Percentiles rank a stretch among this genome's conserved stretches.
Conservation (phyloP, 2,888 invertebrate species). For the Aspidapion aeneum region DNA sequence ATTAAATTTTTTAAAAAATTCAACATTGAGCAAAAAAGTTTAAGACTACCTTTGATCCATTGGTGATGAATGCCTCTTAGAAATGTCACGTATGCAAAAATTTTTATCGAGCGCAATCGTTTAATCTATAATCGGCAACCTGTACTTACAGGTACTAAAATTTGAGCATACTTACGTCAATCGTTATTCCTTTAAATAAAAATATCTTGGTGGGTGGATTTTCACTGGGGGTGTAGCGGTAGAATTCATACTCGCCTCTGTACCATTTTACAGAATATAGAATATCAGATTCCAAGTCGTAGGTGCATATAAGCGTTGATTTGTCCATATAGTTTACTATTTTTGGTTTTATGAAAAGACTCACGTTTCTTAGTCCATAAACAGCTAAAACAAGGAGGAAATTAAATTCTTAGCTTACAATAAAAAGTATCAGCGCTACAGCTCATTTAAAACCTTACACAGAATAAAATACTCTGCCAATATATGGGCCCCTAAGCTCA, state of each 20-base stretch:
- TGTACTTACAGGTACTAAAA: too few relatives aligned
- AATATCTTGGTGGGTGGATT: conserved; percentile 71
- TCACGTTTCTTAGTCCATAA: conserved; percentile 67
- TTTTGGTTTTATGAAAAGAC: conserved; percentile 65
- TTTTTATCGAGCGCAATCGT: too few relatives aligned
- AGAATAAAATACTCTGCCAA: too few relatives aligned
- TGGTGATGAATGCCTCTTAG: too few relatives aligned
- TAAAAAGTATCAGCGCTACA: too few relatives aligned
- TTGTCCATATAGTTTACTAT: conserved; percentile 65
- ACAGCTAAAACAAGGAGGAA: conserved; percentile 54
- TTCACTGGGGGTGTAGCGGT: conserved; percentile 75
- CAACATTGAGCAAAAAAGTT: too few relatives aligned
- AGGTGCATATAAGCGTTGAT: conserved; percentile 68
- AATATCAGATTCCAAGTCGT: conserved; percentile 70
- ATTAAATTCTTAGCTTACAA: conserved; percentile 9
- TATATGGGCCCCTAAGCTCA: too few relatives aligned
- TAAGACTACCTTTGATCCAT: too few relatives aligned
- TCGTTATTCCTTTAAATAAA: conserved; percentile 67
- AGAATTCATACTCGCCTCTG: conserved; percentile 79
- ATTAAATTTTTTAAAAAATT: too few relatives aligned
- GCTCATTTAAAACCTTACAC: not conserved
- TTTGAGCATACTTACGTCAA: conserved; percentile 82
- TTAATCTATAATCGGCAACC: too few relatives aligned
- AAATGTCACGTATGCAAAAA: too few relatives aligned
- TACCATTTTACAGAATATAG: conserved; percentile 88